These are phyloP conservation scores for Pterophyllum scalare DNA, from an alignment of 2,113 vertebrate genomes.

Conservation along the genomic window DNA sequence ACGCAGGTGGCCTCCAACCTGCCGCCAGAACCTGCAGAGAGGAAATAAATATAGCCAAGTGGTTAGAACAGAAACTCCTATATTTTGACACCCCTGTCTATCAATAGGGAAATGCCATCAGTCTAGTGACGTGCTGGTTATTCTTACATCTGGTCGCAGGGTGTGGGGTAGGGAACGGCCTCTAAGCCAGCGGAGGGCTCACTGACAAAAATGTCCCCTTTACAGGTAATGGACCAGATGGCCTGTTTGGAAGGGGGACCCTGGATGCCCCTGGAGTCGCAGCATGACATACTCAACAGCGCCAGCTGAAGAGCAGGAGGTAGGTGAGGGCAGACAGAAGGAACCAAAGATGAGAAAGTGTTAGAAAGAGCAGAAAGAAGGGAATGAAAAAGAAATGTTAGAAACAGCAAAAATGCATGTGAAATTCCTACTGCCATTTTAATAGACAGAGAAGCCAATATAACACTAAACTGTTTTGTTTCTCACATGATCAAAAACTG, in stretches of 20 bases:
- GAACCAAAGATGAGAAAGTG: not conserved
- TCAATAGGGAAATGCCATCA: not conserved
- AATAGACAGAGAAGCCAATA: not conserved
- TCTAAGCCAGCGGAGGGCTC: constrained; percentile 89
- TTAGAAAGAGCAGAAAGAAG: not conserved
- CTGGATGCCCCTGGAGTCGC: constrained; percentile 88
- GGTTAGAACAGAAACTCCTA: not conserved
- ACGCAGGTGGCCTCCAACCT: constrained; percentile 93
- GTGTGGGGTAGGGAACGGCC: constrained; percentile 79
- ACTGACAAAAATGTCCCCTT: constrained; percentile 96
- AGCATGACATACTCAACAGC: constrained; percentile 90
- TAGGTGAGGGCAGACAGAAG: not conserved
- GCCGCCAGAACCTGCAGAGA: constrained; percentile 91
- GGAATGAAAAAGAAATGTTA: not conserved
- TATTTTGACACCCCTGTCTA: not conserved
- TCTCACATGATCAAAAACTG: too few species aligned
- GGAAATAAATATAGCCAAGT: not conserved
- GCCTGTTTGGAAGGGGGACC: constrained; percentile 91
- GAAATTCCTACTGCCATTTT: not conserved
- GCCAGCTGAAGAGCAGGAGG: constrained; percentile 82
- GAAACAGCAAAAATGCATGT: not conserved
- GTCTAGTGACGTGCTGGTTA: not conserved
- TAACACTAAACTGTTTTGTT: not conserved
- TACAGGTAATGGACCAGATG: constrained; percentile 96
- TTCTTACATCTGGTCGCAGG: constrained; percentile 93